These are phyloP conservation scores for Cladopsammia gracilis DNA, from an alignment of 64 coral and sea anemone genomes.

Conservation along the genomic window DNA sequence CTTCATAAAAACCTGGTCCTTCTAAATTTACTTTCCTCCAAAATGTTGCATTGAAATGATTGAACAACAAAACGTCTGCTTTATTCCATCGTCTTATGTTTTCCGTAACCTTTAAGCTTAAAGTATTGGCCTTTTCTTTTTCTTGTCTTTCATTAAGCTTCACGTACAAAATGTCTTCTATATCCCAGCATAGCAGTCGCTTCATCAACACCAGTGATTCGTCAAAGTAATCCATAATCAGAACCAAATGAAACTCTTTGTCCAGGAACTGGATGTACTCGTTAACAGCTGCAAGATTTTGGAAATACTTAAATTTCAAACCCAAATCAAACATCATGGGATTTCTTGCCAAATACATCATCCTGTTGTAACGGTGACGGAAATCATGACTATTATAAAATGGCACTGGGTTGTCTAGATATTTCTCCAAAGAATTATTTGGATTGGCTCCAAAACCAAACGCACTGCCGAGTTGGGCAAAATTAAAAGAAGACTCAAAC, in stretches of 20 bases:
- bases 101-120: constrained; percentile 26
- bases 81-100: constrained; percentile 48
- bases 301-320: not conserved
- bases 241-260: constrained; percentile 72
- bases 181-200: constrained; percentile 77
- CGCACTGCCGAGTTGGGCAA: constrained; percentile 42
- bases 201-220: constrained; percentile 80
- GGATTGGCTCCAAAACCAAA: constrained; percentile 24
- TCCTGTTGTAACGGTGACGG: not conserved
- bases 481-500: constrained; percentile 74
- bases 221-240: constrained; percentile 90
- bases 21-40: constrained; percentile 31
- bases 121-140: not conserved
- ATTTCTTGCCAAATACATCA: constrained; percentile 1
- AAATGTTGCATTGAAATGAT: constrained; percentile 34
- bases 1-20: constrained; percentile 31
- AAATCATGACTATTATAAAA: not conserved
- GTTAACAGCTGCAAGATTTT: constrained; percentile 25
- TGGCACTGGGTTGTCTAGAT: not conserved
- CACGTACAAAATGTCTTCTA: constrained; percentile 77
- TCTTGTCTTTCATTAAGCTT: constrained; percentile 65
- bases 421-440: constrained; percentile 14
- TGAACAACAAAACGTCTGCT: constrained; percentile 28
- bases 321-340: constrained; percentile 46
- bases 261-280: constrained; percentile 63